phyloP scores from a whole-genome alignment of 2,888 invertebrate genomes.

The Tenodera sinensis region DNA sequence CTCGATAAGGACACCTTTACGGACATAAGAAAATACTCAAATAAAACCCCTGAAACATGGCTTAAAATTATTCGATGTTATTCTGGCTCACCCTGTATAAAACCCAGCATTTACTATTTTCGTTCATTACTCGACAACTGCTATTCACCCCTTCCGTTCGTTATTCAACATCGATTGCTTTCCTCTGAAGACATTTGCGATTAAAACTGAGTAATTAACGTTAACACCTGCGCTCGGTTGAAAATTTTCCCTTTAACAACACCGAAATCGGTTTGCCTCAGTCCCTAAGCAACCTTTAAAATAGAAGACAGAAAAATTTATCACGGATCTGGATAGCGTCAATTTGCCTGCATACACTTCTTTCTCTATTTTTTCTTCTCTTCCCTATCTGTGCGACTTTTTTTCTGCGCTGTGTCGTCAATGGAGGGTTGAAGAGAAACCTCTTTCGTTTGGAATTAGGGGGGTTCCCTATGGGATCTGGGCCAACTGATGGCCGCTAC shows the following conservation, averaged over 20 bases:
- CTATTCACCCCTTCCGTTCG: background rate
- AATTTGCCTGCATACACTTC: slow-evolving; percentile 4
- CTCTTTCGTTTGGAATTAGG: background rate
- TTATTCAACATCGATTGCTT: background rate
- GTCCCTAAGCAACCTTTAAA: background rate
- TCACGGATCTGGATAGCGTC: background rate
- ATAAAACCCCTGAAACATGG: no score
- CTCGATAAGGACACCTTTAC: no score
- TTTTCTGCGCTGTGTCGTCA: background rate
- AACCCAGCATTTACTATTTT: background rate
- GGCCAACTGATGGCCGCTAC: slow-evolving; percentile 6
- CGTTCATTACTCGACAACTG: background rate
- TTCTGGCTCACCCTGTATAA: no score
- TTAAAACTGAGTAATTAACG: background rate
- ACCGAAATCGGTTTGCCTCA: background rate
- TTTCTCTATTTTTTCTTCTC: background rate
- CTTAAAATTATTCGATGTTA: no score
- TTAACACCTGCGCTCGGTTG: background rate
- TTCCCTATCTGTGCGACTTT: background rate
- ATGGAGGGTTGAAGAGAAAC: background rate
- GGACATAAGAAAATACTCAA: no score
- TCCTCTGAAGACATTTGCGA: background rate
- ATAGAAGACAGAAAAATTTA: background rate
- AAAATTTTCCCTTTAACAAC: background rate
- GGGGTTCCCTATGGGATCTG: slow-evolving; percentile 7